Evolutionary conservation across 2,797 vertebrate genomes (phyloP).

Genomic region (Pangasius macronema): DNA sequence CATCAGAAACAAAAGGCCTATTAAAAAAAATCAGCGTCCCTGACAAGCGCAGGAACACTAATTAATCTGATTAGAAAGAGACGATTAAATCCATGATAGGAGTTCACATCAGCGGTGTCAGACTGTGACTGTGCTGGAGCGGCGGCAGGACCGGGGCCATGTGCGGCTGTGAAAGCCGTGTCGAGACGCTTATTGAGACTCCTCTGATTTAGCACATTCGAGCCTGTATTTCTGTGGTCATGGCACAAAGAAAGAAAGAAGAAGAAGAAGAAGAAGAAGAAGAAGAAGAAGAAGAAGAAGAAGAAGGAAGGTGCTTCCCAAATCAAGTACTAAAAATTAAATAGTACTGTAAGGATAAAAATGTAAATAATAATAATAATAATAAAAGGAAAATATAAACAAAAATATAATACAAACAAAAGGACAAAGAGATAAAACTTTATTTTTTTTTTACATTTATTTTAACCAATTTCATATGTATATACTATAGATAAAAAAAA

Average conservation of each 20-base stretch:
- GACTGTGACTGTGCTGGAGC: too few species aligned
- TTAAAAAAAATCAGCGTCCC: slow-evolving; percentile 37
- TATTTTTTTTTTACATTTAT: too few species aligned
- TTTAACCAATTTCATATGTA: too few species aligned
- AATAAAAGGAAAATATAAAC: neutral
- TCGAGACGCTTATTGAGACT: too few species aligned
- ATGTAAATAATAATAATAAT: neutral
- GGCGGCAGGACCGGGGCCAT: too few species aligned
- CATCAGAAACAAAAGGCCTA: slow-evolving; percentile 49
- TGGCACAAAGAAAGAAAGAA: too few species aligned
- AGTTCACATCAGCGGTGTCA: slow-evolving; percentile 61
- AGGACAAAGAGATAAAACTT: too few species aligned
- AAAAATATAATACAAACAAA: neutral
- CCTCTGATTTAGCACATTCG: too few species aligned
- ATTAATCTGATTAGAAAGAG: slow-evolving; percentile 76
- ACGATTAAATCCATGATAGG: slow-evolving; percentile 69
- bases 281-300: neutral
- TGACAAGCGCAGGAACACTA: slow-evolving; percentile 67
- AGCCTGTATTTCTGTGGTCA: too few species aligned
- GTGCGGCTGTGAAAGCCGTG: too few species aligned
- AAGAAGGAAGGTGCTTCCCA: neutral
- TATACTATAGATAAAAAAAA: too few species aligned
- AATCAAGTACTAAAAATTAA: neutral
- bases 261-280: neutral
- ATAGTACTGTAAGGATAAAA: slow-evolving; percentile 53